Percentiles rank a stretch among this genome's conserved stretches.
Evolutionary conservation across 2,113 vertebrate species (phyloP).

Genomic region (Henicopernis longicauda): DNA sequence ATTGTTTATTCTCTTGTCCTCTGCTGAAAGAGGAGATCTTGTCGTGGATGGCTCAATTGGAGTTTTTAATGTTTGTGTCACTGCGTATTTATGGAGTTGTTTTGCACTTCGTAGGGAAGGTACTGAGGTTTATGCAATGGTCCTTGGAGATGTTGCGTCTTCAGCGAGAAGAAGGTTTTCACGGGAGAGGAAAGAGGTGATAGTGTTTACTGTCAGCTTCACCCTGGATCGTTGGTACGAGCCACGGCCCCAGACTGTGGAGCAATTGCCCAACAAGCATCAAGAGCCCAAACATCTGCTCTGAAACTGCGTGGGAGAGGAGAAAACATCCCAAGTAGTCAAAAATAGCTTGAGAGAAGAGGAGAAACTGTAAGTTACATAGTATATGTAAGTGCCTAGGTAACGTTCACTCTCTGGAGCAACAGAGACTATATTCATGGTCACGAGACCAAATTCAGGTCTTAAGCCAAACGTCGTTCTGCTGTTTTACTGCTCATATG

Average conservation of each 20-base stretch:
- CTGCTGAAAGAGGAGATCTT: background rate
- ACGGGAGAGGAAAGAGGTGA: background rate
- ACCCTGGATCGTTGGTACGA: background rate
- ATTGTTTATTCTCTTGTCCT: background rate
- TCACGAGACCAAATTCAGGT: too few species aligned
- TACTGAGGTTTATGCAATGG: background rate
- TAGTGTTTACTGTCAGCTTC: background rate
- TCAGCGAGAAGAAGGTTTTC: background rate
- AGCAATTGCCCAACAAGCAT: background rate
- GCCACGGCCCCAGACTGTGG: background rate
- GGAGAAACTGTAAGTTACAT: background rate
- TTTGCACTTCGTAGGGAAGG: background rate
- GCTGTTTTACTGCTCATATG: background rate
- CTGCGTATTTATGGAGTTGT: background rate
- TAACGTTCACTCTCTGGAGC: background rate
- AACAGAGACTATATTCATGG: background rate
- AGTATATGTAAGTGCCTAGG: fast-evolving
- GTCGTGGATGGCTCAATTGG: background rate
- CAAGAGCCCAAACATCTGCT: background rate
- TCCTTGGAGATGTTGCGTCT: background rate
- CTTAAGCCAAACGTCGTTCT: fast-evolving
- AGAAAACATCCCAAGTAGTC: background rate
- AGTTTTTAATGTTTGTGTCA: background rate
- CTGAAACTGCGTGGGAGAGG: background rate
- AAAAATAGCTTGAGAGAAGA: background rate